Evolutionary conservation across 2,797 vertebrate genomes (phyloP).

Genomic region (Hippopotamyrus pictus): DNA sequence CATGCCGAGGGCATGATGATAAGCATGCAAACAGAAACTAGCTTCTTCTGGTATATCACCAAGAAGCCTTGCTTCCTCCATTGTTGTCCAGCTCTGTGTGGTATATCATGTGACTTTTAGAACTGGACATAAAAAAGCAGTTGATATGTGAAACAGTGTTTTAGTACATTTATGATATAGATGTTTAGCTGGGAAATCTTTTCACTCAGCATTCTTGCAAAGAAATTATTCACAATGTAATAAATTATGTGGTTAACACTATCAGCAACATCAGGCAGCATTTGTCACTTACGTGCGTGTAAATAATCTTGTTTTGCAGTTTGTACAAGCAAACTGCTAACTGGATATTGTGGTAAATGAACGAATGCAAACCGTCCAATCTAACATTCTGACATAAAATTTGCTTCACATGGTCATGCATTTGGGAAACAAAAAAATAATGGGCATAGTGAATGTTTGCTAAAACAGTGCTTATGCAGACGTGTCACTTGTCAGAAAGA

Average conservation of each 20-base stretch:
- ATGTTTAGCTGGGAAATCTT: neutral
- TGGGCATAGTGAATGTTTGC: neutral
- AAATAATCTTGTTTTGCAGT: constrained; percentile 1
- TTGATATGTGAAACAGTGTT: neutral
- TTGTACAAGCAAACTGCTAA: neutral
- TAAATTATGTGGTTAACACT: neutral
- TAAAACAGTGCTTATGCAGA: neutral
- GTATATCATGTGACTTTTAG: neutral
- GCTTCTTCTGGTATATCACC: neutral
- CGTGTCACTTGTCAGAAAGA: neutral
- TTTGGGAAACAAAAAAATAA: neutral
- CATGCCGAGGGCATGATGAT: neutral
- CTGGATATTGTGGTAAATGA: neutral
- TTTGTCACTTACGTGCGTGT: neutral
- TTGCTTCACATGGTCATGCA: neutral
- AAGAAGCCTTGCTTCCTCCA: neutral
- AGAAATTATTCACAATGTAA: neutral
- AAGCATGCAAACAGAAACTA: neutral
- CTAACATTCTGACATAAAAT: neutral
- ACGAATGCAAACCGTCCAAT: neutral
- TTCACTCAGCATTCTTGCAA: neutral
- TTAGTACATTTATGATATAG: neutral
- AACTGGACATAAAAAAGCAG: neutral
- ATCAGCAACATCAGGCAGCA: neutral
- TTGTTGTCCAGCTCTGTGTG: neutral